Base-by-base conservation (phyloP, 2,113 vertebrate species). In the Lycaon pictus region DNA sequence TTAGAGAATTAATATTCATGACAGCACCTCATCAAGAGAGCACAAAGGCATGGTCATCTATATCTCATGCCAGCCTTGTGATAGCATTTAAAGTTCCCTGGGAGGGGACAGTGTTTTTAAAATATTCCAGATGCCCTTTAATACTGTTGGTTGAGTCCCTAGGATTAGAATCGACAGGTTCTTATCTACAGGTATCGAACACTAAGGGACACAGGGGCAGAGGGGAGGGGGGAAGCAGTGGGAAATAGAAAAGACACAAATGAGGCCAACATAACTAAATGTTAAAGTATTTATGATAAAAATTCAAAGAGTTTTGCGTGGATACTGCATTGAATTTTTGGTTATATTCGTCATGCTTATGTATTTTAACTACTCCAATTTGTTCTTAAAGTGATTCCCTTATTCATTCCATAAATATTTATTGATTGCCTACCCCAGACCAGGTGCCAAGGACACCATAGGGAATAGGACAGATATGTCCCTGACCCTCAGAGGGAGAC, bases 1-100 rank as follows among this genome's bases (percentile, higher is more conserved):
- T 29, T 87, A 60, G 72, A 85, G 80, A 60, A 90, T 92, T 56
- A 81, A 62, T 85, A 82, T 56, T 65, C 80, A 95, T 69, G 84
- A 85, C 19, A 51, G 22, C 0, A 3, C 5, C 55, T 82, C 85
- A 56, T 67, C 15, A 13, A 82, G 43, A 94, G 9, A 71, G 27
- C 23, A 7, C 55, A 19, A 29, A 25, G 7, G 2, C 32, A 0
- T 25, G 27, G 17, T 62, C 63, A 25, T 37, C 67, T 4, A 12
- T 2, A 1, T 7, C n/a, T 23, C 6, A 9, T 4, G 4, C 48
- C 19, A 67, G 74, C 65, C 63, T 23, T 25, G 11, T 32, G 23
- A 48, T 7, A 23, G 81, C 37, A 6, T 51, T 79, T 67, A 62
- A 35, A 0, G 0, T 8, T 88, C 72, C 37, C 62, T 7, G 53